Conservation (phyloP, 2,888 invertebrate species). For the Drosophila paramelanica region DNA sequence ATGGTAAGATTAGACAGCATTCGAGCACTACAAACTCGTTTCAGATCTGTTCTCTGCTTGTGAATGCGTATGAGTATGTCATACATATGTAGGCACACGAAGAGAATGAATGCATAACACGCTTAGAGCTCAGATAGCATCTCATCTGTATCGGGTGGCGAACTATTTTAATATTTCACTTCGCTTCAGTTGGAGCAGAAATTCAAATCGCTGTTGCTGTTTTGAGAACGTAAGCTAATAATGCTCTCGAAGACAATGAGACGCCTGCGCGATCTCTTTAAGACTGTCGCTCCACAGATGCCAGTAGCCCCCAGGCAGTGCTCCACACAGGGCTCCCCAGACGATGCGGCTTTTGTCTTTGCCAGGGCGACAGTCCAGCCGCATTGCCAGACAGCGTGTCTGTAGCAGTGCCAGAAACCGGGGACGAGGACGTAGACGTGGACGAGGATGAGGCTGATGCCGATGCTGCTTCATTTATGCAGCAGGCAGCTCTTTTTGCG, state of each 20-base stretch:
- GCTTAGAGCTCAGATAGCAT: constrained; percentile 31
- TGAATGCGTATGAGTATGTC: constrained; percentile 27
- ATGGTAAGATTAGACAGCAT: constrained; percentile 54
- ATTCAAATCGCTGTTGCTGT: constrained; percentile 67
- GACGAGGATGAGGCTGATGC: constrained; percentile 46
- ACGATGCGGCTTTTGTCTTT: constrained; percentile 58
- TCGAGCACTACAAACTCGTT: constrained; percentile 2
- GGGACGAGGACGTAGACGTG: constrained; percentile 16
- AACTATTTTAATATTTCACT: constrained; percentile 74
- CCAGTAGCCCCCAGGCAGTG: constrained; percentile 11
- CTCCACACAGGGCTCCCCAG: constrained; percentile 57
- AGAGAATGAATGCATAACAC: constrained; percentile 33
- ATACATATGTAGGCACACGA: constrained; percentile 61
- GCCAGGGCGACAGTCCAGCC: constrained; percentile 51
- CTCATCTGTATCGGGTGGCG: constrained; percentile 23
- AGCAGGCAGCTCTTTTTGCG: constrained; percentile 55
- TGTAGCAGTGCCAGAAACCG: constrained; percentile 56
- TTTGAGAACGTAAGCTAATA: constrained; percentile 73
- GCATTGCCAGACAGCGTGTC: constrained; percentile 75
- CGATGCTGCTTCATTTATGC: constrained; percentile 82
- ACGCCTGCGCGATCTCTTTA: constrained; percentile 42
- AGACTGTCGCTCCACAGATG: background rate
- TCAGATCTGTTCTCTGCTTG: constrained; percentile 16
- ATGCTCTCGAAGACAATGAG: constrained; percentile 73
- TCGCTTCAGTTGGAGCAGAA: constrained; percentile 36